Evolutionary conservation across 2,888 invertebrate species (phyloP), one percentile per base, ranked within the genome.

Genomic region (Cataglyphis rosenhaueri): DNA sequence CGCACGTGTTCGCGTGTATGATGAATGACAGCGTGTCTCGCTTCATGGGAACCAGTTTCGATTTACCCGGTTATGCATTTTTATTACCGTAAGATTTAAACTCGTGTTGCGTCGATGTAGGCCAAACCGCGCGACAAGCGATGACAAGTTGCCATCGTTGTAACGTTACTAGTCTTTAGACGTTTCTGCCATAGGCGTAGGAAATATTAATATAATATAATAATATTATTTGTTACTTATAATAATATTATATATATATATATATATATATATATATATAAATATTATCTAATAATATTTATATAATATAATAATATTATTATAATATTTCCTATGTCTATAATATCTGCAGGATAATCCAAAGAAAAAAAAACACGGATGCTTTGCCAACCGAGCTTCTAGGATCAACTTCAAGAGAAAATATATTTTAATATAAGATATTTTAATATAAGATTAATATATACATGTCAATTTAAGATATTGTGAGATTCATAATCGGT

Each of bases 1-100:
- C 66, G 66, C 75, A 76, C 65, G 75, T 66, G 75, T 75, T 35
- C 75, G 48, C 66, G n/a, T 55, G 75, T 38, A 55, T 76, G 75
- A 76, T 38, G 66, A 15, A 66, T 38, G 75, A 35, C 55, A n/a
- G 8, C 8, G 5, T 5, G 12, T 61, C 44, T 48, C 12, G 12
- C 75, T 64, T 32, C 32, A 65, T 65, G 65, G 75, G 52, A 76
- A 76, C 75, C 75, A 76, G 75, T 66, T 76, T 52, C 35, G 75
- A 75, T 75, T 75, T 64, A 44, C 65, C 38, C 64, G 38, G 64
- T 64, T 38, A 52, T 35, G n/a, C 66, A 25, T 66, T 76, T 65
- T 76, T 52, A 76, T 76, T 76, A 55, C 52, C 38, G 75, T n/a
- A 52, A 52, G 44, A 32, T 48, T 21, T n/a, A 5, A 12, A 44